Percentiles rank a stretch among this genome's conserved stretches.
phyloP scores from a whole-genome alignment of 2,113 vertebrate genomes.

The Cynoglossus semilaevis region DNA sequence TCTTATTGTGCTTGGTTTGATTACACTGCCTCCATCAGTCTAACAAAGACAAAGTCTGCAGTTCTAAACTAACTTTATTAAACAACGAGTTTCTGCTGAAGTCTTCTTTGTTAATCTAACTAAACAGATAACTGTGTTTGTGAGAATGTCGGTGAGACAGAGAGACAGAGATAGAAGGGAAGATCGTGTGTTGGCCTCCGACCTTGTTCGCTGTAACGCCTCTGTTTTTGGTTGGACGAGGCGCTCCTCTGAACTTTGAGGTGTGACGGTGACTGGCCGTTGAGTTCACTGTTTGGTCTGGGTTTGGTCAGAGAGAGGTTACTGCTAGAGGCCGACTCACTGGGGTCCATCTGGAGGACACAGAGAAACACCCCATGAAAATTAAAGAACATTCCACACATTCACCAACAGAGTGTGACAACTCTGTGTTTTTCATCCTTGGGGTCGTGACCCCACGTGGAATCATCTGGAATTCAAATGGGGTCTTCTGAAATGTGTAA shows the following conservation, averaged over 20 bases:
- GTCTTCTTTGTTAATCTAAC: too few species aligned
- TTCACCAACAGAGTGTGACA: too few species aligned
- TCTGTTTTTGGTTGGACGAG: conserved; percentile 93
- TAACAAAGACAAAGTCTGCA: too few species aligned
- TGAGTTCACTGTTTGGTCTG: conserved; percentile 92
- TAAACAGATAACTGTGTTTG: too few species aligned
- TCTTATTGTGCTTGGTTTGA: too few species aligned
- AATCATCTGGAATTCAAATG: too few species aligned
- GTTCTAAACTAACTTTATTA: too few species aligned
- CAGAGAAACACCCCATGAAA: background rate
- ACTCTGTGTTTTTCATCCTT: too few species aligned
- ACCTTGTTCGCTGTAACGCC: conserved; percentile 98
- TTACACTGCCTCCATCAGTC: too few species aligned
- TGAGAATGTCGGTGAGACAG: background rate
- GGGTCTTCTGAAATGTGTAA: too few species aligned
- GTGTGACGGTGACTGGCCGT: conserved; percentile 91
- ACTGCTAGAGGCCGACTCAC: conserved; percentile 94
- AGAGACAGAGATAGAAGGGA: background rate
- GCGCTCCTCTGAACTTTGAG: conserved; percentile 92
- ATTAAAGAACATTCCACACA: background rate
- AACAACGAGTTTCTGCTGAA: too few species aligned
- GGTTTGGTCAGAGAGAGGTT: conserved; percentile 92
- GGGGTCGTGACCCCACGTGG: background rate
- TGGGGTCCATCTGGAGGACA: conserved; percentile 83
- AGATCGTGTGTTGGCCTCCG: conserved; percentile 35